phyloP scores from a whole-genome alignment of 2,797 vertebrate genomes.

The Chelmon rostratus region DNA sequence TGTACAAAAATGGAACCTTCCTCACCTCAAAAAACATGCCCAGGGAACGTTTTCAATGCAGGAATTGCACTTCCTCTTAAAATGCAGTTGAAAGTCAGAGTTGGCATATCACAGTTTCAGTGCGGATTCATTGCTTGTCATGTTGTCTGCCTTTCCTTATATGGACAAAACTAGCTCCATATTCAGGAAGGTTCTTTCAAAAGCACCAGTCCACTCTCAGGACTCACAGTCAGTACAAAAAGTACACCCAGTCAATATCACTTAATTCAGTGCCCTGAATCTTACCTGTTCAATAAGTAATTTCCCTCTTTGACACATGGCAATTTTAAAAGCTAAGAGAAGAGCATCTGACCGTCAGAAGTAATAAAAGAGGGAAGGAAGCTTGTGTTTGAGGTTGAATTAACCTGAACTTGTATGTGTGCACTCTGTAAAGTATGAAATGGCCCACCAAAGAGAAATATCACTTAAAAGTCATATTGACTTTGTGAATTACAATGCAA shows the following conservation, averaged over 20 bases:
- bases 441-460: slow-evolving; percentile 31
- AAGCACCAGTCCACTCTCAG: slow-evolving; percentile 15
- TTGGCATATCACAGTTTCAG: neutral
- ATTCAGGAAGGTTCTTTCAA: slow-evolving; percentile 21
- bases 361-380: slow-evolving; percentile 57
- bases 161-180: slow-evolving; percentile 8
- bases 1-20: neutral
- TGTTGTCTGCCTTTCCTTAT: slow-evolving; percentile 8
- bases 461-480: slow-evolving; percentile 26
- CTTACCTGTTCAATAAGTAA: slow-evolving; percentile 65
- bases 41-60: no score
- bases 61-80: neutral
- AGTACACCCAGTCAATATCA: slow-evolving; percentile 51
- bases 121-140: neutral
- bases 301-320: slow-evolving; percentile 65
- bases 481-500: slow-evolving; percentile 42
- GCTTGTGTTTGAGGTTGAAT: slow-evolving; percentile 47
- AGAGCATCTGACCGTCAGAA: slow-evolving; percentile 54
- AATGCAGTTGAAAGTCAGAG: neutral
- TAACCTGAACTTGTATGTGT: slow-evolving; percentile 30
- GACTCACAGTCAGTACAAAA: slow-evolving; percentile 45
- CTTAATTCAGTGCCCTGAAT: slow-evolving; percentile 59
- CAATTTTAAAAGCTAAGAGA: slow-evolving; percentile 52
- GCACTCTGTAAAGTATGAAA: slow-evolving; percentile 45
- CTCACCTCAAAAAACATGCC: neutral